Conservation (phyloP, 2,113 vertebrate genomes). For the Ia io region DNA sequence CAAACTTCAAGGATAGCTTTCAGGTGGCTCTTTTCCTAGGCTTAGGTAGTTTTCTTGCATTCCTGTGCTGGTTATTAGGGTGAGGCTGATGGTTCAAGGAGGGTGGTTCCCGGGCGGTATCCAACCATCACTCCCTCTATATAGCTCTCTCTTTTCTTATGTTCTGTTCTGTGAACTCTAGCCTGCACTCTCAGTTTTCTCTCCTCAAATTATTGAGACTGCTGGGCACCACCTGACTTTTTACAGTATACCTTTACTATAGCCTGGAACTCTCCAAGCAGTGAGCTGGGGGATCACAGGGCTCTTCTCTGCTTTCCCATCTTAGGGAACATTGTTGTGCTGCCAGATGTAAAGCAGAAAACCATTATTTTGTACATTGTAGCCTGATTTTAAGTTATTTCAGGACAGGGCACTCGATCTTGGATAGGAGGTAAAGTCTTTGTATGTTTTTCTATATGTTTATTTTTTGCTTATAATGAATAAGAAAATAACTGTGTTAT, state of each 20-base stretch:
- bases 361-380: neutral
- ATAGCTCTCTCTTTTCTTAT: neutral
- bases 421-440: neutral
- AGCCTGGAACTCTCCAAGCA: neutral
- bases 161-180: neutral
- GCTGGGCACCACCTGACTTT: neutral
- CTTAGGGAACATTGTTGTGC: neutral
- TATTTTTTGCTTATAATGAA: neutral
- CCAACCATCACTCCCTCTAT: neutral
- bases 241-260: neutral
- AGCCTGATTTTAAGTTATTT: neutral
- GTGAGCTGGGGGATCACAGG: neutral
- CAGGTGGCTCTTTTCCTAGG: neutral
- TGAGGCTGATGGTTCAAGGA: neutral
- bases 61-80: neutral
- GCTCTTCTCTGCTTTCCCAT: neutral
- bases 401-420: neutral
- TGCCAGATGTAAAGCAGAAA: neutral
- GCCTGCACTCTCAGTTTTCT: neutral
- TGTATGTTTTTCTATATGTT: neutral
- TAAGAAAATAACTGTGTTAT: neutral
- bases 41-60: neutral
- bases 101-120: neutral
- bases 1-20: neutral
- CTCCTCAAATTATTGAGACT: neutral